These are phyloP conservation scores for Halichoeres trimaculatus DNA, from an alignment of 2,113 vertebrate species.

Conservation along the genomic window DNA sequence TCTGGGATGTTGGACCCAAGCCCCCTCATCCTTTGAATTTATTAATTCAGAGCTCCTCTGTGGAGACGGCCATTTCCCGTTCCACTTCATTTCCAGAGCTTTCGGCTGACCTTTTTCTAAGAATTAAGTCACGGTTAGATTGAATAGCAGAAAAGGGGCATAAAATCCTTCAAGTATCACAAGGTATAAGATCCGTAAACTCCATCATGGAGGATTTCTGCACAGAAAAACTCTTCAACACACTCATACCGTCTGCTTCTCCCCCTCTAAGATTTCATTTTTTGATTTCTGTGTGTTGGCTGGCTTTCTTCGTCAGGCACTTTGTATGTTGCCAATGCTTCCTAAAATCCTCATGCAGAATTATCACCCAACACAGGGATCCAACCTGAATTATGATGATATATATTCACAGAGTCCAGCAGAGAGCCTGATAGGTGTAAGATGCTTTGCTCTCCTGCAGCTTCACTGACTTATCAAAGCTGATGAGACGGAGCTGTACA, in stretches of 20 bases:
- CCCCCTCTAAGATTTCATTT: background rate
- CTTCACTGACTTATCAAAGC: background rate
- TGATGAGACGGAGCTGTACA: background rate
- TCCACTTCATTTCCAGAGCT: conserved; percentile 18
- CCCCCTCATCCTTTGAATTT: conserved; percentile 40
- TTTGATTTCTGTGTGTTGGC: background rate
- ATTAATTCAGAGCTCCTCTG: conserved; percentile 12
- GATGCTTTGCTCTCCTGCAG: background rate
- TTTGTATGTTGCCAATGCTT: background rate
- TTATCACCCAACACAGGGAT: background rate
- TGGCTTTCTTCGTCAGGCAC: background rate
- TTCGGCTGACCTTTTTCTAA: background rate
- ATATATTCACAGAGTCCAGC: conserved; percentile 7
- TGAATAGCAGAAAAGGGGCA: background rate
- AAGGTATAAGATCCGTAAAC: no score
- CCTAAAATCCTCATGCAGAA: background rate
- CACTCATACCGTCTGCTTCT: background rate
- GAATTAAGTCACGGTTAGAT: background rate
- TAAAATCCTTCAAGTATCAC: no score
- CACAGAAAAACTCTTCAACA: background rate
- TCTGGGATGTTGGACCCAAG: conserved; percentile 11
- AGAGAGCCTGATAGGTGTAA: background rate
- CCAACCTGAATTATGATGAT: background rate
- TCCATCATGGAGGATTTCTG: no score
- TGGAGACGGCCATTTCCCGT: conserved; percentile 22